Percentiles rank a stretch among this genome's conserved stretches.
phyloP scores from a whole-genome alignment of 2,888 invertebrate genomes.

The Linnaemya vulpina region DNA sequence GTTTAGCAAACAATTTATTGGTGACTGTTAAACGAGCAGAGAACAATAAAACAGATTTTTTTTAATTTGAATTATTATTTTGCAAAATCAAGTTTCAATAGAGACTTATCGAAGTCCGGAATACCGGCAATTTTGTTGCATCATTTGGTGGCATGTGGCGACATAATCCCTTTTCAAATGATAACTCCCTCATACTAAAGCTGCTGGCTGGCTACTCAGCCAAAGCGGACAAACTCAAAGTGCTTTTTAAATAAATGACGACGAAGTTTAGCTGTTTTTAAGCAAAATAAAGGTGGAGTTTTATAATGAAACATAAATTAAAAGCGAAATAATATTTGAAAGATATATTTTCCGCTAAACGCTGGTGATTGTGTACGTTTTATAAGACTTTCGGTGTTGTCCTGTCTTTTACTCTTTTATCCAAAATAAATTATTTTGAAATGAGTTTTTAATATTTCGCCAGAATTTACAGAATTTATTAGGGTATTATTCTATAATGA shows the following conservation, averaged over 20 bases:
- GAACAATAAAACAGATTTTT: conserved; percentile 47
- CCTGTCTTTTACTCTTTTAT: too few species aligned
- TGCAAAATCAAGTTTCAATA: conserved; percentile 45
- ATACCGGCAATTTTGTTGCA: conserved; percentile 49
- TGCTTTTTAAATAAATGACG: not conserved
- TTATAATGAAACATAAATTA: conserved; percentile 43
- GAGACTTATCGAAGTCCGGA: conserved; percentile 45
- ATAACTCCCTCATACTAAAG: conserved; percentile 31
- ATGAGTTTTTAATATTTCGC: too few species aligned
- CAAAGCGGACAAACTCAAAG: not conserved
- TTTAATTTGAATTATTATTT: conserved; percentile 28
- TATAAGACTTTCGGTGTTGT: conserved; percentile 14
- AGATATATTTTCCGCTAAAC: conserved; percentile 21
- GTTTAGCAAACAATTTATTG: conserved; percentile 28
- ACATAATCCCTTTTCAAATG: conserved; percentile 64
- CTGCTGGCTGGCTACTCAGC: conserved; percentile 12
- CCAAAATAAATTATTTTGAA: too few species aligned
- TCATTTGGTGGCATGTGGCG: conserved; percentile 48
- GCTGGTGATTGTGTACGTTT: conserved; percentile 31
- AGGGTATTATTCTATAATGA: too few species aligned
- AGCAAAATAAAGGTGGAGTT: conserved; percentile 53
- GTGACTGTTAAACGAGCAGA: not conserved
- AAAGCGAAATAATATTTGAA: conserved; percentile 41
- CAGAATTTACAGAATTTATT: too few species aligned
- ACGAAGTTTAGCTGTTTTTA: not conserved